Evolutionary conservation across 2,888 invertebrate genomes (phyloP).

Genomic region (Eristalis pertinax): DNA sequence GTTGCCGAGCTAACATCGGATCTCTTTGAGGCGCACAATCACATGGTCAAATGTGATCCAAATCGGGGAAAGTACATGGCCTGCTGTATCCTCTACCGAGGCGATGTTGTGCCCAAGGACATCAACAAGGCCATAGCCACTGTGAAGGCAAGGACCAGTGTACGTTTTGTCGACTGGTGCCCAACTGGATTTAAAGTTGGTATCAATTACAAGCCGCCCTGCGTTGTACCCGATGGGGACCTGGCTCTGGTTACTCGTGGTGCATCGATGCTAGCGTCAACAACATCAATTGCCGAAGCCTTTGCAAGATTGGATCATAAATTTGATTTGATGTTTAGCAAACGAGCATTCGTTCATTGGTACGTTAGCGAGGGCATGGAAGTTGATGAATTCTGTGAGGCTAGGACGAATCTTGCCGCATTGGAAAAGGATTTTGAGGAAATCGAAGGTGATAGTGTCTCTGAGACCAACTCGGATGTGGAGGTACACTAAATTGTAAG

Average conservation of each 20-base stretch:
- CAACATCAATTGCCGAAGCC: constrained; percentile 92
- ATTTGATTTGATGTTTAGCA: constrained; percentile 96
- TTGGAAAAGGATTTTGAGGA: constrained; percentile 75
- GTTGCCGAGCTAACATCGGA: constrained; percentile 92
- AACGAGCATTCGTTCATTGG: constrained; percentile 97
- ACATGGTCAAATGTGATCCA: constrained; percentile 93
- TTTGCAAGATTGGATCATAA: constrained; percentile 94
- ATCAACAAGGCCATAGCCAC: constrained; percentile 90
- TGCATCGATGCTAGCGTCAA: constrained; percentile 93
- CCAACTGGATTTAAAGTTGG: constrained; percentile 93
- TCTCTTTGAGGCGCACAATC: constrained; percentile 92
- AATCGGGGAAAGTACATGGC: constrained; percentile 92
- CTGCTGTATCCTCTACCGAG: constrained; percentile 90
- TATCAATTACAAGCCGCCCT: constrained; percentile 90
- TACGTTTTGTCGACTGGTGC: constrained; percentile 94
- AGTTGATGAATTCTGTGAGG: constrained; percentile 74
- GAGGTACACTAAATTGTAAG: constrained; percentile 24
- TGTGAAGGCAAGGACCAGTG: constrained; percentile 87
- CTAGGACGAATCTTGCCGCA: constrained; percentile 75
- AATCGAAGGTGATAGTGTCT: constrained; percentile 70
- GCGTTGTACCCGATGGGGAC: constrained; percentile 87
- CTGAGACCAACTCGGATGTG: constrained; percentile 23
- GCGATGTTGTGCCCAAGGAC: constrained; percentile 93
- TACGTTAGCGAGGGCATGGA: constrained; percentile 81
- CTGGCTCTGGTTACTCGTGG: constrained; percentile 91